phyloP scores from a whole-genome alignment of 1,140 invertebrate genomes.

The Drosophila sp. region DNA sequence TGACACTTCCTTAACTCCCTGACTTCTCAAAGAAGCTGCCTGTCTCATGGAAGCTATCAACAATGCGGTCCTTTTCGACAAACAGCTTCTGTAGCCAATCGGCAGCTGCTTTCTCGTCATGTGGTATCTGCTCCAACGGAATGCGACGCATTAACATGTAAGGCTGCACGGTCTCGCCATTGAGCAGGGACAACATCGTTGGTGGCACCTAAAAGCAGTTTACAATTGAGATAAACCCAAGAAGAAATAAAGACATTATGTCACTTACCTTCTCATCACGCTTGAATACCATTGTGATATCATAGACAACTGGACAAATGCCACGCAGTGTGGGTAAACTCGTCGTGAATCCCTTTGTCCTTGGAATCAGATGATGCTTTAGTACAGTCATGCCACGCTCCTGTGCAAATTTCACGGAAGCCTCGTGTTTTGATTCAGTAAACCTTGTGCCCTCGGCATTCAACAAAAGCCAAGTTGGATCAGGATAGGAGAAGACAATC shows the following conservation, averaged over 20 bases:
- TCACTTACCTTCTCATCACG: constrained; percentile 85
- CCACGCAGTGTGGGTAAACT: constrained; percentile 90
- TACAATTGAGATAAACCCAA: background rate
- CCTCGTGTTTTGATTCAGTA: constrained; percentile 93
- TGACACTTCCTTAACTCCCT: constrained; percentile 87
- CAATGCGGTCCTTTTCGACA: constrained; percentile 89
- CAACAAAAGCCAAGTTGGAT: constrained; percentile 94
- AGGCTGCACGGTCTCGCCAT: constrained; percentile 90
- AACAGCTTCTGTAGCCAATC: constrained; percentile 91
- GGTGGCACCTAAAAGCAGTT: constrained; percentile 86
- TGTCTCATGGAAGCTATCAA: constrained; percentile 92
- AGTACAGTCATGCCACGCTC: constrained; percentile 93
- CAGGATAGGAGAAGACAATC: constrained; percentile 93
- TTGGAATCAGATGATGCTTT: constrained; percentile 96
- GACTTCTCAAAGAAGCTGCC: constrained; percentile 92
- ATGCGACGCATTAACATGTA: constrained; percentile 93
- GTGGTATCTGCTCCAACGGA: constrained; percentile 91
- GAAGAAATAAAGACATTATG: constrained; percentile 6
- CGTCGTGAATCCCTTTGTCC: constrained; percentile 95
- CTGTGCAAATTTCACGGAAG: constrained; percentile 94
- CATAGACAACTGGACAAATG: constrained; percentile 93
- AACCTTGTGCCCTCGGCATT: constrained; percentile 98
- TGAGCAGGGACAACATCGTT: constrained; percentile 93
- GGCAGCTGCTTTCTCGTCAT: constrained; percentile 90
- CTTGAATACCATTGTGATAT: constrained; percentile 93